These are phyloP conservation scores for Aleiodes sp. DNA, from an alignment of 1,140 invertebrate species.

Conservation along the genomic window DNA sequence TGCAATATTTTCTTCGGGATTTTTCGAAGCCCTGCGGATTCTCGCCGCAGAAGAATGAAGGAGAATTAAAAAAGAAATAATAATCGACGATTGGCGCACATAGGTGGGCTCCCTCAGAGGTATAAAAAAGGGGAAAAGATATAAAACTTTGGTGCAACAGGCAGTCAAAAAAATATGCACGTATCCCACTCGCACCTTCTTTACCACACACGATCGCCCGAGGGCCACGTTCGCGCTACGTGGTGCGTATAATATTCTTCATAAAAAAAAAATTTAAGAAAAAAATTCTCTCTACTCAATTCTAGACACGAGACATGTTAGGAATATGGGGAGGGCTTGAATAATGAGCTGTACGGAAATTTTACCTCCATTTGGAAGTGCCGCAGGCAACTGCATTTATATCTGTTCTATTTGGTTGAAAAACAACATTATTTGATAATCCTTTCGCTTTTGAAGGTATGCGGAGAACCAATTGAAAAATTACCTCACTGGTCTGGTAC, in stretches of 20 bases:
- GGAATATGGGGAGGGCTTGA: background rate
- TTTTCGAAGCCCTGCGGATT: background rate
- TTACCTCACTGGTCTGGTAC: too few relatives aligned
- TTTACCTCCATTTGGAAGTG: slow-evolving; percentile 6
- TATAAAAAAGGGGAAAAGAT: background rate
- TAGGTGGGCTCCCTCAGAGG: background rate
- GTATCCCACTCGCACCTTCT: background rate
- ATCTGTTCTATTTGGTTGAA: background rate
- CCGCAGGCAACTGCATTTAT: background rate
- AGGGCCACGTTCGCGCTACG: slow-evolving; percentile 15
- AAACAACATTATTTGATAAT: background rate
- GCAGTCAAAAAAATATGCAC: background rate
- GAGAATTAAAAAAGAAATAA: background rate
- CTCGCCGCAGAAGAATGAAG: background rate
- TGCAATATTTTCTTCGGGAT: background rate
- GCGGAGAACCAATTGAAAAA: too few relatives aligned
- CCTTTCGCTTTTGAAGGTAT: background rate
- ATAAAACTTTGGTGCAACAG: background rate
- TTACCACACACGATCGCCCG: slow-evolving; percentile 9
- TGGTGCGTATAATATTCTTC: slow-evolving; percentile 17
- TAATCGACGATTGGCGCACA: slow-evolving; percentile 4
- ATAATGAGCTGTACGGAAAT: slow-evolving; percentile 3
- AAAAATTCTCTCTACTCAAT: background rate
- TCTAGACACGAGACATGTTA: background rate
- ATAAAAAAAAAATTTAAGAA: background rate